Conservation (phyloP, 2,113 vertebrate species). For the Oceanites oceanicus region DNA sequence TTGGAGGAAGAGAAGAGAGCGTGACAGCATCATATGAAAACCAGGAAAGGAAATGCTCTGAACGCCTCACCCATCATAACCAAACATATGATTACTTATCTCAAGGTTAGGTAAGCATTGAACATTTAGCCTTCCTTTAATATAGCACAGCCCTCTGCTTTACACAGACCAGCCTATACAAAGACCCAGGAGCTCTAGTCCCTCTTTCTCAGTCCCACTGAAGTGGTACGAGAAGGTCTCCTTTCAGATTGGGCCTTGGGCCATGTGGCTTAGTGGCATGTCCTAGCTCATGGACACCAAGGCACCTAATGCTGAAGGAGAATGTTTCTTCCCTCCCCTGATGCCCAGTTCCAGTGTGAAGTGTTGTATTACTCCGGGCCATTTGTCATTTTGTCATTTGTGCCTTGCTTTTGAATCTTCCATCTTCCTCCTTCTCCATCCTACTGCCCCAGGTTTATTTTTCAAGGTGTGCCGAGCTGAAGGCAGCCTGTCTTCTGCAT, state of each 20-base stretch:
- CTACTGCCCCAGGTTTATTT: background rate
- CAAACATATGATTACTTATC: background rate
- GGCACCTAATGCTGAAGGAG: background rate
- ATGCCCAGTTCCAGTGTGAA: background rate
- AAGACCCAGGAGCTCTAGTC: background rate
- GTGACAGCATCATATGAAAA: background rate
- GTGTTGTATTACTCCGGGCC: background rate
- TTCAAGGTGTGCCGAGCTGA: background rate
- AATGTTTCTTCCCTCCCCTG: background rate
- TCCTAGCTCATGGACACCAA: background rate
- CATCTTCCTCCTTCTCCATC: background rate
- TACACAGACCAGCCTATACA: background rate
- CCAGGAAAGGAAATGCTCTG: background rate
- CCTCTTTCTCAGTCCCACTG: background rate
- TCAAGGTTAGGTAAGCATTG: background rate
- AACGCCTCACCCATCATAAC: background rate
- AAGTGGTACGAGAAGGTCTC: background rate
- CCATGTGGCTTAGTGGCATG: background rate
- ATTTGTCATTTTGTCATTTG: background rate
- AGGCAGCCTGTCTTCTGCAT: background rate
- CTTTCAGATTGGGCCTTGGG: background rate
- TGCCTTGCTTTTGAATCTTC: background rate
- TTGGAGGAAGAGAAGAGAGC: background rate
- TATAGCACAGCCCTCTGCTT: background rate
- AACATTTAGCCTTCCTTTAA: background rate